Evolutionary conservation across 2,797 vertebrate genomes (phyloP), one percentile per base, ranked within the genome.

Genomic region (Orientallactaga sibirica): DNA sequence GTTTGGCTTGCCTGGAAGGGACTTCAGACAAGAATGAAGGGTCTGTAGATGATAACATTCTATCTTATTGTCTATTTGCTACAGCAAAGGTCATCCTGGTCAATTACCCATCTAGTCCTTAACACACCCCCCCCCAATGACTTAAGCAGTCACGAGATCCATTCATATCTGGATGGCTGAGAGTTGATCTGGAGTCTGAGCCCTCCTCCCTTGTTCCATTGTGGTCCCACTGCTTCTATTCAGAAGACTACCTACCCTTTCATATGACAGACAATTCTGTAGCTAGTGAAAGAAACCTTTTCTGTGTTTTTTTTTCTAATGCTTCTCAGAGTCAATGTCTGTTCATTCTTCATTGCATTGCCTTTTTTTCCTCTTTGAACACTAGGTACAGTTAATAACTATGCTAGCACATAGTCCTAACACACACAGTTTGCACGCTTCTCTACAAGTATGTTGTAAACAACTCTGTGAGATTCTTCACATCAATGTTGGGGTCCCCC

Each of bases 321-420:
- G 7, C 48, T 92, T 95, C 52, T 79, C 6, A 22, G 12, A 68
- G 18, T 4, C 58, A 64, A 8, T 87, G 12, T 61, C 14, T 43
- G 77, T 90, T 76, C 73, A n/a, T 91, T 82, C 48, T 90, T 88
- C 24, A 74, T 85, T 52, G 2, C 3, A 16, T 41, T 43, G 11
- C 81, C 24, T 78, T 93, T 90, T 76, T 82, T 86, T 62, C 88
- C 88, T 95, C 73, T 74, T 24, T 90, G 61, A 86, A 84, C 2
- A 22, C 5, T 37, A 37, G 33, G 8, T 86, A 11, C 7, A 83
- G 15, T 78, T 68, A 78, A 66, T 71, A 89, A 75, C 15, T 27
- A 78, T 88, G 86, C 68, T 73, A 94, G 85, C 55, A 14, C 62
- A 18, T 58, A 66, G 3, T 77, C 74, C 10, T 75, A 24, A 79